A percentile compares a stretch with the other conserved stretches of the same genome.
These are phyloP conservation scores for Zaprionus ornatus DNA, from an alignment of 1,140 invertebrate species.

Conservation along the genomic window DNA sequence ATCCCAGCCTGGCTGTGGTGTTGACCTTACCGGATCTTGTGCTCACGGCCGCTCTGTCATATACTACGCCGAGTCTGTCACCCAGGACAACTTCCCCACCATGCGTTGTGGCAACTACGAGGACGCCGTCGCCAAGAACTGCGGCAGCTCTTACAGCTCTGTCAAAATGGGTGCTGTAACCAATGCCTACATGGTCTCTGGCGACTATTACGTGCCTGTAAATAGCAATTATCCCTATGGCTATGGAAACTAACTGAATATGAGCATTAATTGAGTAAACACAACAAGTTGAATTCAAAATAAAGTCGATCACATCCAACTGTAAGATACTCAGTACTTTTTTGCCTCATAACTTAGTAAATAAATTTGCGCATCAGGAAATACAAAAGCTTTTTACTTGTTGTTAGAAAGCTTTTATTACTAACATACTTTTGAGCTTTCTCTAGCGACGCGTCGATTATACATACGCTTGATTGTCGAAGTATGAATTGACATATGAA, in stretches of 20 bases:
- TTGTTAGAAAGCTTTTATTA: slow-evolving; percentile 16
- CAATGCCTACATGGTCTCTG: slow-evolving; percentile 80
- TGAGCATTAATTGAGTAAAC: not conserved
- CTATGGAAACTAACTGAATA: slow-evolving; percentile 50
- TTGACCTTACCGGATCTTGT: slow-evolving; percentile 82
- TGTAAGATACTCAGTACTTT: not conserved
- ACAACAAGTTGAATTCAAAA: slow-evolving; percentile 28
- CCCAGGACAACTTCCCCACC: slow-evolving; percentile 61
- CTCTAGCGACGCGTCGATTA: not conserved
- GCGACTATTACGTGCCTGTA: slow-evolving; percentile 74
- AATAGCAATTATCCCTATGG: slow-evolving; percentile 78
- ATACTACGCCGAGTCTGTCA: slow-evolving; percentile 85
- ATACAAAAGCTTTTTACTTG: slow-evolving; percentile 8
- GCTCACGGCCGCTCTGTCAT: slow-evolving; percentile 85
- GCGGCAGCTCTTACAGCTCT: slow-evolving; percentile 65
- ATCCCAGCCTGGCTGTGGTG: slow-evolving; percentile 86
- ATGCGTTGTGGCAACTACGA: slow-evolving; percentile 67
- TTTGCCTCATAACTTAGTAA: not conserved
- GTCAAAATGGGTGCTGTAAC: slow-evolving; percentile 83
- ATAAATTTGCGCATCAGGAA: slow-evolving; percentile 8
- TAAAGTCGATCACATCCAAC: not conserved
- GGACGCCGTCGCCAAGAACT: slow-evolving; percentile 56
- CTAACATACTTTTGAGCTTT: not conserved
- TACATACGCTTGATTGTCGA: not conserved
- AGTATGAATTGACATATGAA: not conserved